Evolutionary conservation across 92 coral and sea anemone species (phyloP), one percentile per base, ranked within the genome.

Genomic region (Isaurus tuberculatus): DNA sequence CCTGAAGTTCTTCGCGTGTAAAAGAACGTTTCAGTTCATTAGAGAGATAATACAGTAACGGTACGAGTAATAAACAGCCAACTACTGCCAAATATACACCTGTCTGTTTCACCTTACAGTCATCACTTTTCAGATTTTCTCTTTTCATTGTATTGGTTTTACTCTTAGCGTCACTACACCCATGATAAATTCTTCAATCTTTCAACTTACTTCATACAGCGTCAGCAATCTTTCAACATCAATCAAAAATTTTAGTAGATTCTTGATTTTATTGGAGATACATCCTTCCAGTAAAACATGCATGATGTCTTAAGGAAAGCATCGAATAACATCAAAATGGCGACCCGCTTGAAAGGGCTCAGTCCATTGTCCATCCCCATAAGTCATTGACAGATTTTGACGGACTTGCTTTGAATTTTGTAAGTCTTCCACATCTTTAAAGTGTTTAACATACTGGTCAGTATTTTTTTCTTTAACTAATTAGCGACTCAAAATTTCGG

Each of bases 221-320:
- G 13, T 30, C 33, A 83, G 70, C 49, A 77, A 64, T 26, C 43
- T n/a, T 6, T 33, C 20, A 29, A 48, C 65, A 15, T 53, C 36
- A n/a, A 44, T 69, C 26, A 83, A 53, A 68, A 70, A 49, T 61
- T 30, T 49, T 53, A 83, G 43, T 26, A 83, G 32, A 29, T 69
- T 51, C 23, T 83, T 83, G n/a, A 83, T 37, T 57, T 70, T 80
- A 46, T n/a, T 48, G 33, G 67, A 55, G 48, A 83, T 34, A 8
- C 70, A 33, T 8, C 86, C 80, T 65, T 83, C 80, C 44, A 51
- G 75, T 55, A 83, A 68, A 55, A 48, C 80, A 70, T 83, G 86
- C 86, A 83, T 83, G 6, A 83, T 2, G 32, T 83, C 80, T 17
- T 83, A 80, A 1, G 70, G 86, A 31, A 83, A 70, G n/a, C 70